Evolutionary conservation across 1,140 invertebrate genomes (phyloP).

Genomic region (Euwallacea fornicatus): DNA sequence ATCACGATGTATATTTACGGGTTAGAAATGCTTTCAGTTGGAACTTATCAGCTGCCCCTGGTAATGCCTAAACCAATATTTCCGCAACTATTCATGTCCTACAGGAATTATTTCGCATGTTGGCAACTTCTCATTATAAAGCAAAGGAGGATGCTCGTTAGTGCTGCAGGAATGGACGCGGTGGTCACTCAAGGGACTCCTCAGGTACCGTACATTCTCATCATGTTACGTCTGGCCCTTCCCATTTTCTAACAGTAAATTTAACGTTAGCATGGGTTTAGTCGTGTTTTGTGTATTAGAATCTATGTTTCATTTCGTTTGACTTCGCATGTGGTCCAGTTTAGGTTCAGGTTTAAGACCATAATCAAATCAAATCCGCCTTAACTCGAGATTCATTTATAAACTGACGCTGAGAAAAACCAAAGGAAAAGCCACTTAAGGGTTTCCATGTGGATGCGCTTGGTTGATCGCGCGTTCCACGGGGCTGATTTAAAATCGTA

Average conservation of each 20-base stretch:
- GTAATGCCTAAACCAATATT: too few relatives aligned
- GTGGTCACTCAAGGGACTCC: slow-evolving; percentile 52
- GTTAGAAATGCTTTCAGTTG: too few relatives aligned
- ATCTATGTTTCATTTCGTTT: not conserved
- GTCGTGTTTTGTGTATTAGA: not conserved
- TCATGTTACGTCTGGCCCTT: slow-evolving; percentile 45
- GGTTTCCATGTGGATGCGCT: slow-evolving; percentile 44
- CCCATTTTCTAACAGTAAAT: slow-evolving; percentile 34
- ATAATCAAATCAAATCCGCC: slow-evolving; percentile 25
- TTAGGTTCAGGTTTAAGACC: too few relatives aligned
- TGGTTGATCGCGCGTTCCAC: slow-evolving; percentile 39
- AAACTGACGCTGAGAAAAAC: slow-evolving; percentile 40
- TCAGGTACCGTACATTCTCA: slow-evolving; percentile 52
- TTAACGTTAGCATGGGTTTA: slow-evolving; percentile 1
- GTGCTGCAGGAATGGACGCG: slow-evolving; percentile 44
- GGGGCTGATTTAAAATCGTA: slow-evolving; percentile 34
- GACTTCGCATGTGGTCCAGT: too few relatives aligned
- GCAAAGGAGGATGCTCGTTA: slow-evolving; percentile 48
- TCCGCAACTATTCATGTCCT: not conserved
- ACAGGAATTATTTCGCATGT: slow-evolving; percentile 31
- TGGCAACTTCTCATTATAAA: slow-evolving; percentile 44
- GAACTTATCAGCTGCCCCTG: too few relatives aligned
- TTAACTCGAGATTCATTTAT: slow-evolving; percentile 37
- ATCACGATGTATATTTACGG: too few relatives aligned
- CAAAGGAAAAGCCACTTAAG: slow-evolving; percentile 49